A percentile compares a stretch with the other conserved stretches of the same genome.
These are phyloP conservation scores for Octonoba sinensis DNA, from an alignment of 2,888 invertebrate species.

Conservation along the genomic window DNA sequence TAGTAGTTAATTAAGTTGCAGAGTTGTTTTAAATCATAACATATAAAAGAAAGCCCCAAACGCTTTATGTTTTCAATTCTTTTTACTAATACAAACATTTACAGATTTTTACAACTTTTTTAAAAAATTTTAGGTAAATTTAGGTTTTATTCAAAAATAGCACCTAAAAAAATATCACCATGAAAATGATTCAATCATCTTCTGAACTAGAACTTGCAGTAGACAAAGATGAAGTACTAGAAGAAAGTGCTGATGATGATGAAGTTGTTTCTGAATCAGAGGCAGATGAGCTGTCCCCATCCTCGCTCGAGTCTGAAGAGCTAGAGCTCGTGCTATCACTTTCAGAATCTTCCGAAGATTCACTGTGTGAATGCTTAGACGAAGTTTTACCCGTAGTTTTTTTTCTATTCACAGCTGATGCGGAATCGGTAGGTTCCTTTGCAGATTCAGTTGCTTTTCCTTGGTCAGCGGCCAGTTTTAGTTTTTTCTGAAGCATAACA, in stretches of 20 bases:
- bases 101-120: too few species aligned
- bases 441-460: background rate
- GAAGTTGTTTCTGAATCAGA: slow-evolving; percentile 10
- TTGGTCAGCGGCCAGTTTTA: slow-evolving; percentile 74
- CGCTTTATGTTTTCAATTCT: too few species aligned
- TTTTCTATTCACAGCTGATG: background rate
- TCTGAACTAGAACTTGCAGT: slow-evolving; percentile 26
- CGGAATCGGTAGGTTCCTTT: slow-evolving; percentile 6
- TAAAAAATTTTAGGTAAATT: too few species aligned
- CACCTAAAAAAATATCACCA: too few species aligned
- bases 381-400: background rate
- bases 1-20: too few species aligned
- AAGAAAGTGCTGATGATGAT: slow-evolving; percentile 10
- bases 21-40: too few species aligned
- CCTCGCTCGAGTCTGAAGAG: background rate
- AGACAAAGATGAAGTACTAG: background rate
- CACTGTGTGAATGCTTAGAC: slow-evolving; percentile 6
- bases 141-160: too few species aligned
- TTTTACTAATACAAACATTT: too few species aligned
- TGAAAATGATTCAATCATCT: background rate
- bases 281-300: background rate
- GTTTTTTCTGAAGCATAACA: slow-evolving; percentile 80
- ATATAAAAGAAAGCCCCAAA: too few species aligned
- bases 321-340: slow-evolving; percentile 41
- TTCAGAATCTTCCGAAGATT: slow-evolving; percentile 35